phyloP scores from a whole-genome alignment of 1,140 invertebrate species.

The Bombus waltoni region DNA sequence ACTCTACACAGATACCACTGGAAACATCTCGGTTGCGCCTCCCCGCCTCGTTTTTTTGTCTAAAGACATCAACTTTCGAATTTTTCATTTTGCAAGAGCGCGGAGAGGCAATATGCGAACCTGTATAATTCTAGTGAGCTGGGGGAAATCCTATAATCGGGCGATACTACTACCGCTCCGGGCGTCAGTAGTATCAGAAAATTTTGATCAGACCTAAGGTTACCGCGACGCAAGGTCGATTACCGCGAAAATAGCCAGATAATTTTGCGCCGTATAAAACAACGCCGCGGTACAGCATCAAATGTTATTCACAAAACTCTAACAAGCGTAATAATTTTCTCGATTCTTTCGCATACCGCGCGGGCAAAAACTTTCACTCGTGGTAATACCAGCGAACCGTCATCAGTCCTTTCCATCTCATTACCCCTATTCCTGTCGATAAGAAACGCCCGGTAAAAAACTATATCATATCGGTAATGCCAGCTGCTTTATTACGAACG shows the following conservation, averaged over 20 bases:
- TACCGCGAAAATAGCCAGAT: not conserved
- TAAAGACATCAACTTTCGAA: too few relatives aligned
- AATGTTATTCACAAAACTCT: not conserved
- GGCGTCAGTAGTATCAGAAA: not conserved
- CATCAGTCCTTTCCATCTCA: not conserved
- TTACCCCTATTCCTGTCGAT: not conserved
- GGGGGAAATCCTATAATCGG: too few relatives aligned
- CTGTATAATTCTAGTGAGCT: too few relatives aligned
- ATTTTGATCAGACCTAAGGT: not conserved
- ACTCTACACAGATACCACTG: too few relatives aligned
- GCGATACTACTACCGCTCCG: too few relatives aligned
- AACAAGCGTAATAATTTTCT: not conserved
- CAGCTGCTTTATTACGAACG: not conserved
- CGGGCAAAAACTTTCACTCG: not conserved
- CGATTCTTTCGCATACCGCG: not conserved
- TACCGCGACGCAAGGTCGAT: not conserved
- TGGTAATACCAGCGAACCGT: too few relatives aligned
- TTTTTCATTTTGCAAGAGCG: too few relatives aligned
- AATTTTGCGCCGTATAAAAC: not conserved
- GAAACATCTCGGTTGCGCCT: too few relatives aligned
- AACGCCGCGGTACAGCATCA: too few relatives aligned
- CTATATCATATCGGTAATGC: not conserved
- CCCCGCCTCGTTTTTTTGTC: too few relatives aligned
- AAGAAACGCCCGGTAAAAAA: not conserved
- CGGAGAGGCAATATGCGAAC: too few relatives aligned